Base-by-base conservation (phyloP, 2,797 vertebrate genomes). In the Muscicapa striata region DNA sequence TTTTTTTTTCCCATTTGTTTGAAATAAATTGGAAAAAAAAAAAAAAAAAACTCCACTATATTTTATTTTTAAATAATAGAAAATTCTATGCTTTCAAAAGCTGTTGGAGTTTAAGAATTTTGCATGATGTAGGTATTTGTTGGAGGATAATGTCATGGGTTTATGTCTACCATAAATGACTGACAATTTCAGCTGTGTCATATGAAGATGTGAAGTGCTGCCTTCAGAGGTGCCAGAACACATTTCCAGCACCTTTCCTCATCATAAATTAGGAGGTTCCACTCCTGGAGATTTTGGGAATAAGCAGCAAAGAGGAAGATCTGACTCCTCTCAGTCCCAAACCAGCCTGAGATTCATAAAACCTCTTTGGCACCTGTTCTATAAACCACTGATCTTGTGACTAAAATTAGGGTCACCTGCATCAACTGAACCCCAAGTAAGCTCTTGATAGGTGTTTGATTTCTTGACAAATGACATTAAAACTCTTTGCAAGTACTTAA, bases 11-110 rank as follows among this genome's bases (percentile, higher is more conserved):
- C 36, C 1, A 34, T 61, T 78, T 82, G 7, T 32, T 11, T 64
- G 20, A 67, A 83, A 64, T 30, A 61, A 73, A 64, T 40, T 32
- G 38, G 52, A 34, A 72, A 85, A 52, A 58, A 40, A 40, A 40
- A 40, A 15, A 10, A 38, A 38, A 38, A 85, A 27, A 36, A 0
- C 0, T 1, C 11, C 8, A 7, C 8, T 12, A 3, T 15, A 23
- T 83, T 59, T 67, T 8, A 40, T 73, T 22, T 76, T 40, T 66
- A 3, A 68, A 68, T 84, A 78, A 43, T 14, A 48, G 29, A n/a
- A 59, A 70, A 66, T 1, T 3, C 9, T 27, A 1, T 51, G 17
- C 30, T 84, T 87, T 52, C 14, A 27, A 80, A 62, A 7, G 9
- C 29, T 38, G 18, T 15, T 41, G 30, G 27, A 84, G 8, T 73